Conservation (phyloP, 2,888 invertebrate species). For the Phyllotreta striolata region DNA sequence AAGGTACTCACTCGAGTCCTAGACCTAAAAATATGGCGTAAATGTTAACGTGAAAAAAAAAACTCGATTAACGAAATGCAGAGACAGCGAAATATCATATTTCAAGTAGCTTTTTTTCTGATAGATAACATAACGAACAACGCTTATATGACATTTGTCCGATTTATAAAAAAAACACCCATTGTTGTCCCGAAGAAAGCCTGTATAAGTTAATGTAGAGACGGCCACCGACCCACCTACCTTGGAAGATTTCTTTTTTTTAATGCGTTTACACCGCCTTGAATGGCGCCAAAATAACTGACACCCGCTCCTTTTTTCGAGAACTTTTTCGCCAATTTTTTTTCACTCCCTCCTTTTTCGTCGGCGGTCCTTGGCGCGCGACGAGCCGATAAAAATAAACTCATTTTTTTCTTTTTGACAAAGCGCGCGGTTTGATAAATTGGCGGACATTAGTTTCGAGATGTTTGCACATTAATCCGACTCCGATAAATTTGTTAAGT, state of each 20-base stretch:
- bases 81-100: too few relatives aligned
- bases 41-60: too few relatives aligned
- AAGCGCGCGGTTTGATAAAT: conserved; percentile 13
- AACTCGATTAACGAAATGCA: too few relatives aligned
- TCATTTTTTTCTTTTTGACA: not conserved
- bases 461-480: conserved; percentile 7
- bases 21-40: too few relatives aligned
- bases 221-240: conserved; percentile 13
- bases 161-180: too few relatives aligned
- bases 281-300: conserved; percentile 33
- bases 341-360: conserved; percentile 10
- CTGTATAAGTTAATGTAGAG: not conserved
- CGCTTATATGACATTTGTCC: too few relatives aligned
- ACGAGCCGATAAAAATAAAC: conserved; percentile 4
- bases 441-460: conserved; percentile 12
- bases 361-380: conserved; percentile 10
- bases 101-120: too few relatives aligned
- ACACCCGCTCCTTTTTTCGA: conserved; percentile 8
- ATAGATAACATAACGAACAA: too few relatives aligned
- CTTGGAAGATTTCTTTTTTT: conserved; percentile 21
- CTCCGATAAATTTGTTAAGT: conserved; percentile 6
- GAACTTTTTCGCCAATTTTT: not conserved
- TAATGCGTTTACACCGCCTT: conserved; percentile 19
- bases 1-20: too few relatives aligned
- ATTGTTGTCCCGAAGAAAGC: not conserved